Conservation (phyloP, 2,113 vertebrate genomes). For the Hystrix cristata region DNA sequence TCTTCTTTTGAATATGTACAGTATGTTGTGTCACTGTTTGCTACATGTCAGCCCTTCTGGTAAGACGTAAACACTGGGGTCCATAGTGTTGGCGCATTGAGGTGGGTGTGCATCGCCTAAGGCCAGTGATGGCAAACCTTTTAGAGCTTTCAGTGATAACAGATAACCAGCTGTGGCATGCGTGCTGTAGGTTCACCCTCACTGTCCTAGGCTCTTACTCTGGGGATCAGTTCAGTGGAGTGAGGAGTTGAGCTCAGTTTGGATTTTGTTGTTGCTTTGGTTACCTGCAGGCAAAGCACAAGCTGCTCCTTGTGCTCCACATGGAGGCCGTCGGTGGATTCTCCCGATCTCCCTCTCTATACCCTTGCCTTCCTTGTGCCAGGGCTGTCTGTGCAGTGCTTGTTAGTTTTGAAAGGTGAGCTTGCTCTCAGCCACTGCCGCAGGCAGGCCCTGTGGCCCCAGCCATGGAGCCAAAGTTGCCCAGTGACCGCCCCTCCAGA, state of each 20-base stretch:
- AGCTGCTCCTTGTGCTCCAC: not conserved
- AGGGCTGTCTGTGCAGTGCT: not conserved
- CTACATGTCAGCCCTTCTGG: not conserved
- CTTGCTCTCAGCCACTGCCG: not conserved
- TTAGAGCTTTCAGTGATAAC: not conserved
- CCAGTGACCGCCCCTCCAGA: not conserved
- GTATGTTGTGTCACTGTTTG: not conserved
- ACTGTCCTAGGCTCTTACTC: not conserved
- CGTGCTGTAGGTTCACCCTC: not conserved
- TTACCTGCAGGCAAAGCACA: not conserved
- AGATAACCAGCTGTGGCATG: not conserved
- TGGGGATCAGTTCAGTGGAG: not conserved
- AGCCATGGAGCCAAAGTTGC: not conserved
- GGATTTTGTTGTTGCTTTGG: not conserved
- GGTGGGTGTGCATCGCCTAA: not conserved
- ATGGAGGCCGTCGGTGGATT: not conserved
- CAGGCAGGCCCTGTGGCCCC: not conserved
- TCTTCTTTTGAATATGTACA: too few relatives aligned
- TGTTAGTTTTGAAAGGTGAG: not conserved
- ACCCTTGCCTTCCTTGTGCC: not conserved
- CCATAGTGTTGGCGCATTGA: not conserved
- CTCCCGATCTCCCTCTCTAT: not conserved
- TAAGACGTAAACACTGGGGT: not conserved
- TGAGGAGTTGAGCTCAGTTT: not conserved
- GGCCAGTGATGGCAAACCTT: not conserved